A percentile compares a stretch with the other conserved stretches of the same genome.
Evolutionary conservation across 2,797 vertebrate genomes (phyloP).

Genomic region (Erethizon dorsatum): DNA sequence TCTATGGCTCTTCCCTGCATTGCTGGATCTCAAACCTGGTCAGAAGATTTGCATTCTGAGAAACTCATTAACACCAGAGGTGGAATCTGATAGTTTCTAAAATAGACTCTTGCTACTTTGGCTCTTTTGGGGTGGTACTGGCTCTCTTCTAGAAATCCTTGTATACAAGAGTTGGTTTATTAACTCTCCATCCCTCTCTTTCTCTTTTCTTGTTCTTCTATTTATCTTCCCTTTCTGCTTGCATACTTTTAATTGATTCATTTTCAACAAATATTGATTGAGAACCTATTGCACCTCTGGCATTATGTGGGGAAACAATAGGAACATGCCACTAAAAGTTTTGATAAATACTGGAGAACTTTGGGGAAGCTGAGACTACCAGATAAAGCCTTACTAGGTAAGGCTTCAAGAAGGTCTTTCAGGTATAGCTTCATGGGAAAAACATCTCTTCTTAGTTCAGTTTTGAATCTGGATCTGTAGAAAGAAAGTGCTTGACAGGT

Average conservation of each 20-base stretch:
- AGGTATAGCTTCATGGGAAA: slow-evolving; percentile 3
- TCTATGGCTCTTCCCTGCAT: background rate
- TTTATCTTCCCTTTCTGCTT: background rate
- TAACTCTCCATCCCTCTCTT: background rate
- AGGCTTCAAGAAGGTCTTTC: background rate
- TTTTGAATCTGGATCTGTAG: slow-evolving; percentile 1
- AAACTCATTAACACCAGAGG: background rate
- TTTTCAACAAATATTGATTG: slow-evolving; percentile 44
- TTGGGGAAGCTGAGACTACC: background rate
- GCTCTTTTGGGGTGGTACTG: background rate
- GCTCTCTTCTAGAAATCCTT: background rate
- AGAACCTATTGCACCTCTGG: background rate
- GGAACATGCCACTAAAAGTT: background rate
- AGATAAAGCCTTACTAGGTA: background rate
- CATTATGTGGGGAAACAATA: background rate
- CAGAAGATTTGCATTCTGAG: background rate
- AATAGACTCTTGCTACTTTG: background rate
- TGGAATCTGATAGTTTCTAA: background rate
- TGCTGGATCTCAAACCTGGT: background rate
- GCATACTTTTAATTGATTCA: background rate
- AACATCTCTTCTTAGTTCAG: background rate
- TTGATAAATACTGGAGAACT: background rate
- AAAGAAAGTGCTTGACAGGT: background rate
- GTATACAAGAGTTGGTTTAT: background rate
- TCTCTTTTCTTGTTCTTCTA: background rate